Evolutionary conservation across 2,797 vertebrate species (phyloP).

Genomic region (Lacerta bilineata): DNA sequence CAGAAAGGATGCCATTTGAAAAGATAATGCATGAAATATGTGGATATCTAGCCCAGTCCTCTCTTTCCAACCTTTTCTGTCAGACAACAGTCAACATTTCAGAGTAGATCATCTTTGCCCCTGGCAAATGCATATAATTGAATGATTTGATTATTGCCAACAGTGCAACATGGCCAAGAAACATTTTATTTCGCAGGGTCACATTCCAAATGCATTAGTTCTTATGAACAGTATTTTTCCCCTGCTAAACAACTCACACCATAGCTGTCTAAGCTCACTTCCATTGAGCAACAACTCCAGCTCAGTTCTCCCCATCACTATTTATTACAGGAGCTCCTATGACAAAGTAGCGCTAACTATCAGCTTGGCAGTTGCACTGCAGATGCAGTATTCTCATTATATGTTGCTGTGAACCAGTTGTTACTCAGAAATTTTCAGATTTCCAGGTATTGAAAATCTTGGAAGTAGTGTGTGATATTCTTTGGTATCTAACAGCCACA

Average conservation of each 20-base stretch:
- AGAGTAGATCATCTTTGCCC: background rate
- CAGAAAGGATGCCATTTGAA: background rate
- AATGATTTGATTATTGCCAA: background rate
- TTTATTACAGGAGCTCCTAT: background rate
- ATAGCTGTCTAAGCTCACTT: background rate
- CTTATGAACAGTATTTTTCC: background rate
- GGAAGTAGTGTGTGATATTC: background rate
- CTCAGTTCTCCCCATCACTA: background rate
- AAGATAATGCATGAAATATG: background rate
- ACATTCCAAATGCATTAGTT: background rate
- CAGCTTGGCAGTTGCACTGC: background rate
- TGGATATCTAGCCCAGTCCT: background rate
- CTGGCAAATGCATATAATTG: background rate
- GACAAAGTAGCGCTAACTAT: conserved; percentile 1
- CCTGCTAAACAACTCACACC: background rate
- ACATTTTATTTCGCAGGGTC: background rate
- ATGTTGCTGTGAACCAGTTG: background rate
- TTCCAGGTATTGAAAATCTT: background rate
- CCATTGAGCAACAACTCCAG: background rate
- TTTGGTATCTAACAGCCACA: conserved; percentile 1
- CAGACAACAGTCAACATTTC: background rate
- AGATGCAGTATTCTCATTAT: background rate
- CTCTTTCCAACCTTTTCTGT: background rate
- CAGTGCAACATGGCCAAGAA: background rate
- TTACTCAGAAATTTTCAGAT: background rate